A percentile compares a stretch with the other conserved stretches of the same genome.
Conservation (phyloP, 2,113 vertebrate species). For the Columba livia region DNA sequence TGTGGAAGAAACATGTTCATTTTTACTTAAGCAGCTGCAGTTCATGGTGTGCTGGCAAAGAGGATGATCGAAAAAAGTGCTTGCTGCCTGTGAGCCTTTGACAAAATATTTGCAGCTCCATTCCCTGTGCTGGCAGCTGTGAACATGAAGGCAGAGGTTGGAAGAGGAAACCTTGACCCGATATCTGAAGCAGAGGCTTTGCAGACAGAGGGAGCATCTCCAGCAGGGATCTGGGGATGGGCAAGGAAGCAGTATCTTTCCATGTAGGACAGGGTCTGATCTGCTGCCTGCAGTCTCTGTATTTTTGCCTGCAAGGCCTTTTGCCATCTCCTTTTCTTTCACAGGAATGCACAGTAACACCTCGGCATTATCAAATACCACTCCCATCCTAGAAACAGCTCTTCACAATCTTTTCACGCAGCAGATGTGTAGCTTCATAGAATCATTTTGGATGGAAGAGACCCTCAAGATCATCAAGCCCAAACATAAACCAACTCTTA, state of each 20-base stretch:
- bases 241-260: not conserved
- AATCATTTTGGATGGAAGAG: too few species aligned
- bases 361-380: not conserved
- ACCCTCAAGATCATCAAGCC: too few species aligned
- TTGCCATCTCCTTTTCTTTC: not conserved
- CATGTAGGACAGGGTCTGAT: too few species aligned
- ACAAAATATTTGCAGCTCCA: not conserved
- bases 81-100: not conserved
- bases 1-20: not conserved
- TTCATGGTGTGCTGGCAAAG: not conserved
- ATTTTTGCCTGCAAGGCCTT: not conserved
- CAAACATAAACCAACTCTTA: too few species aligned
- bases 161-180: not conserved
- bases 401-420: not conserved
- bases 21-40: not conserved
- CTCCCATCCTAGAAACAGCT: not conserved
- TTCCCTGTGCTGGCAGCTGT: not conserved
- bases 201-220: not conserved
- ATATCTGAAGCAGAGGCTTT: not conserved
- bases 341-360: not conserved
- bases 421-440: not conserved
- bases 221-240: not conserved
- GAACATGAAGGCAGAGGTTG: not conserved
- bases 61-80: not conserved
- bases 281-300: not conserved